Evolutionary conservation across 2,888 invertebrate species (phyloP), one percentile per base, ranked within the genome.

Genomic region (Coleophora deauratella): DNA sequence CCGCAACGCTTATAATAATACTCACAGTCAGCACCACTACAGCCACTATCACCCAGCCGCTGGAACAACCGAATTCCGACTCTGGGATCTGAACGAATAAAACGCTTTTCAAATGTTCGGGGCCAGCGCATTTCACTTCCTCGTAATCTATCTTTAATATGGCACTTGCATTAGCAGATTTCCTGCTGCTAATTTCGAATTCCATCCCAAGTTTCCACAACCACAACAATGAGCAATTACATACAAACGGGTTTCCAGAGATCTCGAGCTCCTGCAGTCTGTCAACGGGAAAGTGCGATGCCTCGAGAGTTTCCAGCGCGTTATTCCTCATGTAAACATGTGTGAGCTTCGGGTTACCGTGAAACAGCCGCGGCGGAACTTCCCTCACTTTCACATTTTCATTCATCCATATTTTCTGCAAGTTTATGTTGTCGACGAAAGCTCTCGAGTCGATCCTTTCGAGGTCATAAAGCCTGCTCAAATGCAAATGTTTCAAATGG

Each of bases 181-280:
- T 76, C 46, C 66, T 78, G 44, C 59, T 72, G 41, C 64, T 78
- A 6, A 72, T 60, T 61, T 81, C 80, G 57, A 79, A 80, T 44
- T 82, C 81, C 48, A 68, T 72, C 15, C 76, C 79, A 35, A 95
- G 85, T 62, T 91, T 91, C 93, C 94, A 94, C 34, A 96, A 80
- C 96, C 96, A 96, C 47, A 93, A 86, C 45, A 96, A 78, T 38
- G 95, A 94, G 66, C 96, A 96, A 73, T 96, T 96, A 76, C 96
- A 96, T 45, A 90, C 88, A 49, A 96, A 87, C 0, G 95, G 95
- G 79, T 96, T 95, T 27, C 94, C 93, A 28, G 93, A 92, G 40
- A 96, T 86, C 52, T 91, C 90, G 28, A 96, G 81, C 45, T 89
- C 89, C 62, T 90, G 88, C 53, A 96, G 78, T 55, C 91, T 91